Evolutionary conservation across 1,140 invertebrate species (phyloP), one percentile per base, ranked within the genome.

Genomic region (Dufourea novaeangliae): DNA sequence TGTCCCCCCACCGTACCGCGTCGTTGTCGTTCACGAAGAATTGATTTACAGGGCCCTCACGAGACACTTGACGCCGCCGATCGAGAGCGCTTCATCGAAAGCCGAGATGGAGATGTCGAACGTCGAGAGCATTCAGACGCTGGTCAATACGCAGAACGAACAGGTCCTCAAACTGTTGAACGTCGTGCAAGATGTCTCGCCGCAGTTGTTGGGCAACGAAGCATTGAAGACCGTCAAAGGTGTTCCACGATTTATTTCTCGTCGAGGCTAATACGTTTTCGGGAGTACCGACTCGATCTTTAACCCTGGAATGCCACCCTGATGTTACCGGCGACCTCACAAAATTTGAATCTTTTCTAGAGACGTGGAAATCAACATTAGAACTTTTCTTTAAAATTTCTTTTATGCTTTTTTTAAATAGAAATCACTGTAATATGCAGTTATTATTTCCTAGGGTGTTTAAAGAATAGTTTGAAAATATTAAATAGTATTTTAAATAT

Each of bases 141-240:
- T 94, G 29, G 91, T 93, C 6, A 87, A 90, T 29, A 88, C 87
- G 29, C 93, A 93, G 84, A 91, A 92, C 61, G 82, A 91, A 52
- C 90, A 93, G 78, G 87, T 93, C 6, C 63, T 89, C 10, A 85
- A 84, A 72, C 71, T 94, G 27, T 74, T 94, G 29, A 88, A 90
- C 14, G 72, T 90, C 8, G 91, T 88, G 17, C 85, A 90, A 52
- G 86, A 88, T 17, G 87, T 92, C 52, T 89, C 91, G 3, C 91
- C 92, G 2, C 80, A 84, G 29, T 87, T 93, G 74, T 85, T 93
- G 22, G 90, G 90, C 12, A 67, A 78, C 14, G 91, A 93, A 39
- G 90, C 88, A 6, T 76, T 93, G 25, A 92, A 89, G 67, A 87
- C 56, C 3, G 70, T 11, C 22, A 80, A 86, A 79, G 75, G 77